Percentiles rank a stretch among this genome's conserved stretches.
phyloP scores from a whole-genome alignment of 2,888 invertebrate genomes.

The Ceraclea dissimilis region DNA sequence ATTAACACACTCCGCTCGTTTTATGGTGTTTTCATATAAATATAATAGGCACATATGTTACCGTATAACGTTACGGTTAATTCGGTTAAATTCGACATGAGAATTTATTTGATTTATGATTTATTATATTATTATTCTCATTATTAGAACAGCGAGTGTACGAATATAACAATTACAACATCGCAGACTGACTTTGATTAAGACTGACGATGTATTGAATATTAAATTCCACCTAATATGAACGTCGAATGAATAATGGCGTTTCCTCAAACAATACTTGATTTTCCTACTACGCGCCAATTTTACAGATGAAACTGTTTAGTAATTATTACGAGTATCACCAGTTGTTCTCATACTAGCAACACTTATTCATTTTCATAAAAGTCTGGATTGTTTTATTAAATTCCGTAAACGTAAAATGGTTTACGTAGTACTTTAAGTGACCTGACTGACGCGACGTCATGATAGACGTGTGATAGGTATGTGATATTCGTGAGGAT shows the following conservation, averaged over 20 bases:
- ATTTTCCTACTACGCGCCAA: not conserved
- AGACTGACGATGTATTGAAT: slow-evolving; percentile 22
- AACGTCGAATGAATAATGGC: not conserved
- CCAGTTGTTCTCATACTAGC: too few relatives aligned
- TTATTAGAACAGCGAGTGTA: not conserved
- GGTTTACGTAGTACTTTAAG: too few relatives aligned
- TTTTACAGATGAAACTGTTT: too few relatives aligned
- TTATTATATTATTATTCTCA: slow-evolving; percentile 8
- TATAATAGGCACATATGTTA: not conserved
- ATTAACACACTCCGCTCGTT: too few relatives aligned
- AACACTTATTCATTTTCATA: too few relatives aligned
- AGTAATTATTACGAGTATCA: too few relatives aligned
- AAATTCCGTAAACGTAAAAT: too few relatives aligned
- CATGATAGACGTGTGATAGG: too few relatives aligned
- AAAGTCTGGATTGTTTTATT: too few relatives aligned
- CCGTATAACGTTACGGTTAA: not conserved
- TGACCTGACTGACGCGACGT: too few relatives aligned
- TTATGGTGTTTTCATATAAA: too few relatives aligned
- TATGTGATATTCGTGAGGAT: too few relatives aligned
- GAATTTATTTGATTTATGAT: slow-evolving; percentile 13
- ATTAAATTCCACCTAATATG: not conserved
- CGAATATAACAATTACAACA: slow-evolving; percentile 2
- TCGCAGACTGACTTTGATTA: slow-evolving; percentile 20
- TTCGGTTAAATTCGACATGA: slow-evolving; percentile 13
- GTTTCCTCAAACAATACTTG: not conserved